Percentiles rank a stretch among this genome's conserved stretches.
phyloP scores from a whole-genome alignment of 2,113 vertebrate species.

The Gadus chalcogrammus region DNA sequence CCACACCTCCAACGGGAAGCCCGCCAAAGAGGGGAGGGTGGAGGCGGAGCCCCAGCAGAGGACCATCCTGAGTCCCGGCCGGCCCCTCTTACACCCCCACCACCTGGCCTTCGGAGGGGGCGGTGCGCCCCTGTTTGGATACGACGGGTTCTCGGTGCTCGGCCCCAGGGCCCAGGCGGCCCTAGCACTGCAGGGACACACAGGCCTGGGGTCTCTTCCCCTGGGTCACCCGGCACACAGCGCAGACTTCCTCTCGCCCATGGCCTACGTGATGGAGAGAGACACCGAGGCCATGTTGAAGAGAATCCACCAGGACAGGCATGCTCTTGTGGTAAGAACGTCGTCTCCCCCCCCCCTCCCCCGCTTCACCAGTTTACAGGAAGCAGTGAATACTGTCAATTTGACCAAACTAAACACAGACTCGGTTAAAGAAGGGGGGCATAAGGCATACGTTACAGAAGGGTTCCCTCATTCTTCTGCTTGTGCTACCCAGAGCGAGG shows the following conservation, averaged over 20 bases:
- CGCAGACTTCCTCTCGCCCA: slow-evolving; percentile 62
- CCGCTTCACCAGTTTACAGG: no score
- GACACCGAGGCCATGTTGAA: slow-evolving; percentile 64
- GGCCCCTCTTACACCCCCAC: slow-evolving; percentile 37
- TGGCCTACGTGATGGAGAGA: slow-evolving; percentile 69
- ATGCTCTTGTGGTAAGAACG: slow-evolving; percentile 65
- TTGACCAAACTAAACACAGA: no score
- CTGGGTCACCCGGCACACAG: slow-evolving; percentile 51
- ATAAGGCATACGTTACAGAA: neutral
- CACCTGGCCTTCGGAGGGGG: slow-evolving; percentile 45
- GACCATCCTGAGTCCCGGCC: slow-evolving; percentile 45
- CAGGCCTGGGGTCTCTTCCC: slow-evolving; percentile 55
- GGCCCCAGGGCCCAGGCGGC: slow-evolving; percentile 52
- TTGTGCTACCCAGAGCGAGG: slow-evolving; percentile 55
- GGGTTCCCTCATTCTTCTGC: neutral
- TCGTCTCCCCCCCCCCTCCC: no score
- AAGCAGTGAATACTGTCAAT: no score
- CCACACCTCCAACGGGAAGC: slow-evolving; percentile 42
- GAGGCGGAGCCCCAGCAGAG: slow-evolving; percentile 33
- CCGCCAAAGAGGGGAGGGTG: slow-evolving; percentile 37
- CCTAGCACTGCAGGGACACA: slow-evolving; percentile 55
- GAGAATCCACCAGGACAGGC: slow-evolving; percentile 68
- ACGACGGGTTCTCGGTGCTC: slow-evolving; percentile 61
- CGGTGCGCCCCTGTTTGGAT: slow-evolving; percentile 51
- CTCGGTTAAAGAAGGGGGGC: no score